phyloP scores from a whole-genome alignment of 2,888 invertebrate genomes.

The Hemicrepidius hirtus region DNA sequence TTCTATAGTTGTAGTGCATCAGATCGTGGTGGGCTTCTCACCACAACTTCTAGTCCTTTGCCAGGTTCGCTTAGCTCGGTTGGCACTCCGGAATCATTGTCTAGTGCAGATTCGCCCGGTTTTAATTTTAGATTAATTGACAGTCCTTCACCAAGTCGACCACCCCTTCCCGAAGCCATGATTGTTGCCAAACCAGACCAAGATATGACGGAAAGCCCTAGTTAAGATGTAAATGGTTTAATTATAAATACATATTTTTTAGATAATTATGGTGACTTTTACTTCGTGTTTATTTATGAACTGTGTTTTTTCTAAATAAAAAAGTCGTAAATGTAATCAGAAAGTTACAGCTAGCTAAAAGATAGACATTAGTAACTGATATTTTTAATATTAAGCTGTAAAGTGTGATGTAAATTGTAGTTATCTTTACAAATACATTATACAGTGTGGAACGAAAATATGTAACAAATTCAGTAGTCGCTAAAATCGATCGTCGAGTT shows the following conservation, averaged over 20 bases:
- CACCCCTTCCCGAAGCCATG: conserved; percentile 67
- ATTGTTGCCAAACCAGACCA: conserved; percentile 69
- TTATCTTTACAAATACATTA: neutral
- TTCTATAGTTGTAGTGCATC: conserved; percentile 68
- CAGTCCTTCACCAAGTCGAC: conserved; percentile 74
- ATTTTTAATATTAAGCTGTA: conserved; percentile 25
- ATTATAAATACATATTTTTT: too few relatives aligned
- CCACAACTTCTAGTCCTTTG: conserved; percentile 72
- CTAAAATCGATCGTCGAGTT: too few relatives aligned
- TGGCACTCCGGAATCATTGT: conserved; percentile 78
- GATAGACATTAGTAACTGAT: conserved; percentile 8
- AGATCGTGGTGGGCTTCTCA: conserved; percentile 69
- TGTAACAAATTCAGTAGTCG: too few relatives aligned
- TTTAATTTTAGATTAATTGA: conserved; percentile 75
- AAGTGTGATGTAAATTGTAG: conserved; percentile 25
- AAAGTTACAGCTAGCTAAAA: conserved; percentile 11
- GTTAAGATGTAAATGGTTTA: conserved; percentile 61
- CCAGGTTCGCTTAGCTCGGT: conserved; percentile 76
- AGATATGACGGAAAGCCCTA: conserved; percentile 70
- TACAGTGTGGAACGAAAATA: too few relatives aligned
- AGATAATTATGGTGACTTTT: neutral
- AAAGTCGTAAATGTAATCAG: neutral
- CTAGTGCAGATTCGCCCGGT: conserved; percentile 77
- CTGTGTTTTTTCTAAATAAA: neutral
- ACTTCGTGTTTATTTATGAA: conserved; percentile 15